Evolutionary conservation across 1,140 invertebrate species (phyloP).

Genomic region (Drosophila eugracilis): DNA sequence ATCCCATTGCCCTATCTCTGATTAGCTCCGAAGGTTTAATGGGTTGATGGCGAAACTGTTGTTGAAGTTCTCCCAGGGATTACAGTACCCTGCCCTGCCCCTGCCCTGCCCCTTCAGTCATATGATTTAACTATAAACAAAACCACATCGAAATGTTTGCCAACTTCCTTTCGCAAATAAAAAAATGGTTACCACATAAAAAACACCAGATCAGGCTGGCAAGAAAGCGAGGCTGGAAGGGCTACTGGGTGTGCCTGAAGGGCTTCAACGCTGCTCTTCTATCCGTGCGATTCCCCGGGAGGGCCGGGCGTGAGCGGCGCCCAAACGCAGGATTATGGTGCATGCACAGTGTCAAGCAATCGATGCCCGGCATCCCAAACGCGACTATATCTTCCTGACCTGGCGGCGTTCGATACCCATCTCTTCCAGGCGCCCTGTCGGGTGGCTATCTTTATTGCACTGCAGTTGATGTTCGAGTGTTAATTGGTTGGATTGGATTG

Average conservation of each 20-base stretch:
- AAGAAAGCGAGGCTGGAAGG: conserved; percentile 97
- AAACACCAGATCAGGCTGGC: conserved; percentile 98
- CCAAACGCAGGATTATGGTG: conserved; percentile 98
- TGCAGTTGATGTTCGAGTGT: not conserved
- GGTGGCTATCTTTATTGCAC: conserved; percentile 84
- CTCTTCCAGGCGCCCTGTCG: conserved; percentile 96
- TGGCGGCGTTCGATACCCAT: conserved; percentile 99
- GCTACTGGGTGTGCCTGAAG: conserved; percentile 99
- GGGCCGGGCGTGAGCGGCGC: conserved; percentile 94
- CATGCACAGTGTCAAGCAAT: conserved; percentile 99
- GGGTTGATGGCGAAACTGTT: conserved; percentile 29
- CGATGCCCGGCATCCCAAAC: conserved; percentile 98
- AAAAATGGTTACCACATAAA: conserved; percentile 98
- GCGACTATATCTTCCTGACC: conserved; percentile 98
- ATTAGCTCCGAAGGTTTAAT: conserved; percentile 38
- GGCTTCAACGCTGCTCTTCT: conserved; percentile 98
- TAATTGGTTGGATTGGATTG: not conserved
- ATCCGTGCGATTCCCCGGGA: conserved; percentile 97
- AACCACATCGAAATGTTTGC: conserved; percentile 26
- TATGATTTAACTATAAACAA: too few relatives aligned
- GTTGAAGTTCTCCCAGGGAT: conserved; percentile 32
- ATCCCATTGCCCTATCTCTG: conserved; percentile 13
- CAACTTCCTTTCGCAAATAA: conserved; percentile 98
- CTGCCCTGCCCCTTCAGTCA: too few relatives aligned
- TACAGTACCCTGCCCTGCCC: conserved; percentile 10